Evolutionary conservation across 2,888 invertebrate species (phyloP).

Genomic region (Nomada lathburiana): DNA sequence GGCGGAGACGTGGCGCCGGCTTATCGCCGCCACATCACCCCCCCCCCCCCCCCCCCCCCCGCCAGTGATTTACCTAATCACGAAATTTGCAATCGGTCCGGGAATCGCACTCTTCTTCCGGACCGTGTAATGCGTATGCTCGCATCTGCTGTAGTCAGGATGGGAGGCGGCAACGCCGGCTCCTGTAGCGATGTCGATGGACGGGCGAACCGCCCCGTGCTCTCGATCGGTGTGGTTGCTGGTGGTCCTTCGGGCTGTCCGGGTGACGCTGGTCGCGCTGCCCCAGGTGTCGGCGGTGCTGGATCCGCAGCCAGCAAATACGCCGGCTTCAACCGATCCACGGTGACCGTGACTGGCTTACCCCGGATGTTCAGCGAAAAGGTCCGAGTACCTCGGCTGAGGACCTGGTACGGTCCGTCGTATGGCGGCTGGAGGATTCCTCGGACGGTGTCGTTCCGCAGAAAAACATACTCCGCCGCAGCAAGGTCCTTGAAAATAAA

Average conservation of each 20-base stretch:
- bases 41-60: too few relatives aligned
- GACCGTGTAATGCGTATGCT: slow-evolving; percentile 1
- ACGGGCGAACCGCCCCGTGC: not conserved
- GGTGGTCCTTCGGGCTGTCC: not conserved
- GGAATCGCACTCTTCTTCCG: slow-evolving; percentile 10
- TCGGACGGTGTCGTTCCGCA: slow-evolving; percentile 7
- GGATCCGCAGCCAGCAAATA: slow-evolving; percentile 5
- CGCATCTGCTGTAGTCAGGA: not conserved
- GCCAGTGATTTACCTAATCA: slow-evolving; percentile 19
- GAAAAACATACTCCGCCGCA: not conserved
- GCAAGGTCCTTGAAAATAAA: slow-evolving; percentile 9
- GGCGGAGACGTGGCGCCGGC: too few relatives aligned
- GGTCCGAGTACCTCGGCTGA: not conserved
- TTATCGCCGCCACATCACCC: not conserved
- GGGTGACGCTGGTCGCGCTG: not conserved
- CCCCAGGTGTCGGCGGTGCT: not conserved
- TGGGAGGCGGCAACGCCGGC: not conserved
- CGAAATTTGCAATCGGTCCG: slow-evolving; percentile 14
- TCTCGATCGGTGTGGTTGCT: not conserved
- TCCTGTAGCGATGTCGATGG: not conserved
- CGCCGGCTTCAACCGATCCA: slow-evolving; percentile 1
- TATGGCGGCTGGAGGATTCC: slow-evolving; percentile 12
- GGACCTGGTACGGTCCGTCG: slow-evolving; percentile 7
- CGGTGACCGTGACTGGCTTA: not conserved
- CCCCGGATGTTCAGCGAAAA: not conserved